A percentile compares a stretch with the other conserved stretches of the same genome.
Conservation (phyloP, 2,797 vertebrate genomes). For the Sebastes matsubarae region DNA sequence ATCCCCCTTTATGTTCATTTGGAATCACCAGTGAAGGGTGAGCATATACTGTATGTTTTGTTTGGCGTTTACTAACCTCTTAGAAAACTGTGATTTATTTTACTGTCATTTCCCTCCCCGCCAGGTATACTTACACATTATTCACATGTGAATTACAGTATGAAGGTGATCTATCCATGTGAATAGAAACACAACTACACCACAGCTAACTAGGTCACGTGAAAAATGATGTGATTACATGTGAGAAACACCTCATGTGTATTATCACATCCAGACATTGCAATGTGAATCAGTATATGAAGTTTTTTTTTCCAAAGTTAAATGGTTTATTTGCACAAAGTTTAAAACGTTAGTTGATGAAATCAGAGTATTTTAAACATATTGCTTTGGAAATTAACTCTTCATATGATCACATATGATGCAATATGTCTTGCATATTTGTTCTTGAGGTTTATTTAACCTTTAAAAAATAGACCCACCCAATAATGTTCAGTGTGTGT, state of each 20-base stretch:
- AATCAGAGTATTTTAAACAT: neutral
- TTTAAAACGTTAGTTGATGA: neutral
- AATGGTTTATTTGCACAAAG: neutral
- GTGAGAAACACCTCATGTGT: constrained; percentile 41
- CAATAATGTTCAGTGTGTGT: neutral
- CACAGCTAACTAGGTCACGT: neutral
- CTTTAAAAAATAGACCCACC: neutral
- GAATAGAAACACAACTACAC: constrained; percentile 17
- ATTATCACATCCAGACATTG: constrained; percentile 27
- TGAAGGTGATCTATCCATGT: constrained; percentile 31
- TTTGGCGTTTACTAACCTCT: constrained; percentile 42
- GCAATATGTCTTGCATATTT: constrained; percentile 9
- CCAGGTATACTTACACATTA: constrained; percentile 29
- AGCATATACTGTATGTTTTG: constrained; percentile 67
- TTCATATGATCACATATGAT: constrained; percentile 65
- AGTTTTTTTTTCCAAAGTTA: constrained; percentile 38
- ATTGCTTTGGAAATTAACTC: constrained; percentile 38
- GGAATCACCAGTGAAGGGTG: constrained; percentile 85
- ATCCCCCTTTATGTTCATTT: constrained; percentile 73
- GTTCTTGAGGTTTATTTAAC: neutral
- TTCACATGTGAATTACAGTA: constrained; percentile 49
- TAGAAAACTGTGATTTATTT: constrained; percentile 39
- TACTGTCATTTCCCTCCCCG: neutral
- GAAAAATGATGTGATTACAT: constrained; percentile 42
- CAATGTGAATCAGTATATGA: constrained; percentile 58